phyloP scores from a whole-genome alignment of 2,113 vertebrate species.

The Nothoprocta pentlandii region DNA sequence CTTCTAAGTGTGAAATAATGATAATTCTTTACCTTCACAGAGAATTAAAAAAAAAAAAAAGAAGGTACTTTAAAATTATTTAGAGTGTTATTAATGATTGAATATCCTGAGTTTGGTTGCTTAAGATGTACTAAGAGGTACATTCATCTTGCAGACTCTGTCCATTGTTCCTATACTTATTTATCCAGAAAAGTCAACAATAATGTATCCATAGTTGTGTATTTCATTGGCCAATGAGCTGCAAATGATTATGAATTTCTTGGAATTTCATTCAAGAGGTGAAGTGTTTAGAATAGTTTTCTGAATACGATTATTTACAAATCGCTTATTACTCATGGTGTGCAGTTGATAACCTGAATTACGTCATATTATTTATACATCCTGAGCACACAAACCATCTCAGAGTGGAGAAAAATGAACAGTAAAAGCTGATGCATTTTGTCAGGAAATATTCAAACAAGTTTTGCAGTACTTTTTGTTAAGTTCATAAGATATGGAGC shows the following conservation, averaged over 20 bases:
- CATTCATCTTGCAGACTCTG: background rate
- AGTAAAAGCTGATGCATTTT: background rate
- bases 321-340: background rate
- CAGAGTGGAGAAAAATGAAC: background rate
- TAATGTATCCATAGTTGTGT: background rate
- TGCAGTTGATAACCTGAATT: background rate
- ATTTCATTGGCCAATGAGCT: background rate
- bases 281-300: background rate
- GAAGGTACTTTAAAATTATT: constrained; percentile 8
- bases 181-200: background rate
- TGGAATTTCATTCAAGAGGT: background rate
- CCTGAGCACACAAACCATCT: background rate
- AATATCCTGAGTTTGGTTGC: background rate
- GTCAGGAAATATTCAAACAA: background rate
- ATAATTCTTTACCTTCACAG: constrained; percentile 34
- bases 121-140: background rate
- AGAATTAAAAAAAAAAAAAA: background rate
- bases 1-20: constrained; percentile 38
- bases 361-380: background rate
- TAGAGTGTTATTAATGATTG: background rate
- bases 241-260: background rate
- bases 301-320: background rate
- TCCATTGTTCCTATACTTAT: background rate
- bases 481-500: background rate
- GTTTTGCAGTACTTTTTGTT: background rate